These are phyloP conservation scores for Drosophila ambigua DNA, from an alignment of 1,140 invertebrate genomes.

Conservation along the genomic window DNA sequence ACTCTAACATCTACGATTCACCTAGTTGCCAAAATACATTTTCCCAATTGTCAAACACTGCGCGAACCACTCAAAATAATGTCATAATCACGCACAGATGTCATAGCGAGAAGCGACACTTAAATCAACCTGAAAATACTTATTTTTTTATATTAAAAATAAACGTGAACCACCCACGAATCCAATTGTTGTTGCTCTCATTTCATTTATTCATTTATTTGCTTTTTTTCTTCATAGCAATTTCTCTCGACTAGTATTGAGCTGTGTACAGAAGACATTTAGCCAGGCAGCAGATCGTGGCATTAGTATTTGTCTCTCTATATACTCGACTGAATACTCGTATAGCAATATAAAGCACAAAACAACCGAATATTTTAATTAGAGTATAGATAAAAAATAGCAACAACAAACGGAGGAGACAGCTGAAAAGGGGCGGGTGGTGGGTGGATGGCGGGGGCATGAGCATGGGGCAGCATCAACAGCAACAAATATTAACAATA, in stretches of 20 bases:
- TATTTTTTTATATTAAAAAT: slow-evolving; percentile 46
- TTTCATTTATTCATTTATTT: slow-evolving; percentile 7
- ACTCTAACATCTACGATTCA: background rate
- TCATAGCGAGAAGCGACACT: slow-evolving; percentile 25
- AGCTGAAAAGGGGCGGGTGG: background rate
- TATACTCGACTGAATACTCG: slow-evolving; percentile 26
- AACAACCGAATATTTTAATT: slow-evolving; percentile 80
- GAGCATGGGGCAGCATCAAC: slow-evolving; percentile 11
- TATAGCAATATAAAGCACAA: slow-evolving; percentile 48
- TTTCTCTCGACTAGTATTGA: slow-evolving; percentile 41
- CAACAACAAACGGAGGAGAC: slow-evolving; percentile 41
- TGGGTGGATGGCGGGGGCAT: background rate
- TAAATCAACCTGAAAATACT: slow-evolving; percentile 51
- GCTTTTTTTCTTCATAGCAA: slow-evolving; percentile 43
- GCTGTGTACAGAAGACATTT: slow-evolving; percentile 48
- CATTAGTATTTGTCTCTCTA: slow-evolving; percentile 53
- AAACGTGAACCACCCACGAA: slow-evolving; percentile 52
- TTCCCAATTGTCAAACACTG: background rate
- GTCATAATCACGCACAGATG: slow-evolving; percentile 29
- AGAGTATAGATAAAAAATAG: slow-evolving; percentile 78
- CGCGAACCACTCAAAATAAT: slow-evolving; percentile 22
- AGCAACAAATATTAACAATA: slow-evolving; percentile 79
- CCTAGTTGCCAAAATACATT: no score
- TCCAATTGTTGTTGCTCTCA: slow-evolving; percentile 39
- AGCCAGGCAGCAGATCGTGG: slow-evolving; percentile 27